Conservation (phyloP, 1,140 invertebrate species). For the Drosophila punjabiensis region DNA sequence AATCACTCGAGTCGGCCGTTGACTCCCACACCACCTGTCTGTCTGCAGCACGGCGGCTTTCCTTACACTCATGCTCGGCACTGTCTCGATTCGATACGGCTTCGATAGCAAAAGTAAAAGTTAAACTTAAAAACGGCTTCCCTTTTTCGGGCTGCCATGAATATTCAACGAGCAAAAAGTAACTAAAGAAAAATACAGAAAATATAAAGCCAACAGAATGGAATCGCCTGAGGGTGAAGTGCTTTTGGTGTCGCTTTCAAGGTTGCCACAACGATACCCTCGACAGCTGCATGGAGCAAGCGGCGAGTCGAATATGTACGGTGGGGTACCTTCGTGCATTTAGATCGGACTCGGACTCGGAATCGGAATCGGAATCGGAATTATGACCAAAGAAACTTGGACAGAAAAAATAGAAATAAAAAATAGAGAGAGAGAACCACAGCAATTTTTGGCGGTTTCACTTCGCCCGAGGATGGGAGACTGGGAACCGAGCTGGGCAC, state of each 20-base stretch:
- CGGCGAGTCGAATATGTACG: not conserved
- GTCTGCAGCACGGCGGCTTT: not conserved
- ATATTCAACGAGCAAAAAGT: slow-evolving; percentile 34
- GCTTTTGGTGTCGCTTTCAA: slow-evolving; percentile 34
- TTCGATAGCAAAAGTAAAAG: slow-evolving; percentile 56
- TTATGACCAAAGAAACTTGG: not conserved
- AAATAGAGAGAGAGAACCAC: not conserved
- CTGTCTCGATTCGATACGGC: slow-evolving; percentile 20
- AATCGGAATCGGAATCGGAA: not conserved
- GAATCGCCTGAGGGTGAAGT: slow-evolving; percentile 35
- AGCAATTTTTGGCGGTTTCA: slow-evolving; percentile 18
- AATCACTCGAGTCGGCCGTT: not conserved
- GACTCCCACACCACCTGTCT: slow-evolving; percentile 6
- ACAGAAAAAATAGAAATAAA: not conserved
- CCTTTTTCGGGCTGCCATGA: slow-evolving; percentile 38
- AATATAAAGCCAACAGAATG: slow-evolving; percentile 13
- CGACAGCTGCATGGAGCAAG: not conserved
- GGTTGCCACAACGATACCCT: slow-evolving; percentile 21
- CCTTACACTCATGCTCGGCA: slow-evolving; percentile 7
- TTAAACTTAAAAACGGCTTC: slow-evolving; percentile 48
- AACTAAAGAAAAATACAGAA: not conserved
- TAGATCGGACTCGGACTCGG: not conserved
- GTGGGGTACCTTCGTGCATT: not conserved
- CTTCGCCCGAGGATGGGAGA: slow-evolving; percentile 7
- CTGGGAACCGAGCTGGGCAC: not conserved